Base-by-base conservation (phyloP, 2,888 invertebrate genomes). In the Argyra leucocephala region DNA sequence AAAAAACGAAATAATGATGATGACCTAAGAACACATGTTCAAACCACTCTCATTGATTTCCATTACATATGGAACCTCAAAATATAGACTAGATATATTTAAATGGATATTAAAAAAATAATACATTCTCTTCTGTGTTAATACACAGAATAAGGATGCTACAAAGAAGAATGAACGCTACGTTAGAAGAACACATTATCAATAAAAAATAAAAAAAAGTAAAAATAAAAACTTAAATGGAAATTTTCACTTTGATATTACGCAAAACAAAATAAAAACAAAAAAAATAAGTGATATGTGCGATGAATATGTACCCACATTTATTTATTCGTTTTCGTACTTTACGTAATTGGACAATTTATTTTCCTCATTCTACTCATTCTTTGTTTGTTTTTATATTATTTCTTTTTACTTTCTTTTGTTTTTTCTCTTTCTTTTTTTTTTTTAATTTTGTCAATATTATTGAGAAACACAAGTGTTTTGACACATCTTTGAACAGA, bases 381-480 rank as follows among this genome's bases (percentile, higher is more conserved):
- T 7, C 31, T 48, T 18, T 18, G 5, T 15, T 48, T 15, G 18
- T 6, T 10, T 37, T 37, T 15, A 9, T 37, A 9, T 37, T 37
- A 9, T 37, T 12, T 15, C 5, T 15, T 37, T 37, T 37, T 9
- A 12, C 12, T 37, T 10, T 37, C 15, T 6, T 37, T 37, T 48
- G 12, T 48, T 6, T 48, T n/a, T 48, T 48, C 15, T 18, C 18
- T 48, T 48, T 48, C 15, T 1, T 48, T 48, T 48, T 48, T 6
- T n/a, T 18, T 48, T 48, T 48, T 48, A 48, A 48, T 48, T 18
- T 48, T n/a, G 3, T 18, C 48, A 48, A 48, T 15, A 18, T n/a
- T 48, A 48, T 48, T 48, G 48, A 48, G 48, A 48, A 48, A 48
- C 48, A 48, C n/a, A 48, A 48, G 48, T 48, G 48, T n/a, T n/a